Evolutionary conservation across 2,888 invertebrate genomes (phyloP), one percentile per base, ranked within the genome.

Genomic region (Imbricaverruca yamaguchii): DNA sequence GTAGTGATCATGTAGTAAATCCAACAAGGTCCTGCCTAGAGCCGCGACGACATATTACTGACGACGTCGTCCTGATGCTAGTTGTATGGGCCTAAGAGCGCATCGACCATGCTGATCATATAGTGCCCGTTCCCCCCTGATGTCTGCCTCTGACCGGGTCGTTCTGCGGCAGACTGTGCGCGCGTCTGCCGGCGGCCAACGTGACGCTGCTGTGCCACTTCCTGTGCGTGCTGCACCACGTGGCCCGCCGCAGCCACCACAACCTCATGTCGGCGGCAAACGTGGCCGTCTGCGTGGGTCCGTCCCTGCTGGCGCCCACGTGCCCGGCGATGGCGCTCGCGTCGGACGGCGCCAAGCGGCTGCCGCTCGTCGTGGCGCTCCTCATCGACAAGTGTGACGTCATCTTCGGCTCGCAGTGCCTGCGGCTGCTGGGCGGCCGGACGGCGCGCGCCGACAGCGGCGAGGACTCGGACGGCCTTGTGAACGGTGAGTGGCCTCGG

Each of bases 211-310:
- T 96, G 82, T 92, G 92, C 81, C 92, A 94, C 88, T 91, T 96
- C 85, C 90, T 96, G 83, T 94, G 94, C 87, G 91, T 95, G 55
- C 89, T 96, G 82, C 92, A 93, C 88, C 92, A 93, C 85, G 92
- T 95, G 83, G 92, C 93, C 80, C 91, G 92, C 86, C 90, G 92
- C 85, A 90, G 93, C 61, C 90, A 92, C 7, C 86, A 92, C 83
- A 96, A 95, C 86, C 91, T 94, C 83, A 96, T 96, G 96, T 93
- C 93, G 81, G 92, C 94, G 9, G 91, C 92, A 86, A 95, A 95
- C 87, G 90, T 96, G 85, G 94, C 94, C 57, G 93, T 96, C 55
- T 96, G 96, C 86, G 93, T 96, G 79, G 95, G 95, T 0, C 96
- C 95, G 12, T 93, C 93, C 84, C 89, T 96, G 67, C 89, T 95